A percentile compares a stretch with the other conserved stretches of the same genome.
Evolutionary conservation across 2,113 vertebrate species (phyloP).

Genomic region (Lycaon pictus): DNA sequence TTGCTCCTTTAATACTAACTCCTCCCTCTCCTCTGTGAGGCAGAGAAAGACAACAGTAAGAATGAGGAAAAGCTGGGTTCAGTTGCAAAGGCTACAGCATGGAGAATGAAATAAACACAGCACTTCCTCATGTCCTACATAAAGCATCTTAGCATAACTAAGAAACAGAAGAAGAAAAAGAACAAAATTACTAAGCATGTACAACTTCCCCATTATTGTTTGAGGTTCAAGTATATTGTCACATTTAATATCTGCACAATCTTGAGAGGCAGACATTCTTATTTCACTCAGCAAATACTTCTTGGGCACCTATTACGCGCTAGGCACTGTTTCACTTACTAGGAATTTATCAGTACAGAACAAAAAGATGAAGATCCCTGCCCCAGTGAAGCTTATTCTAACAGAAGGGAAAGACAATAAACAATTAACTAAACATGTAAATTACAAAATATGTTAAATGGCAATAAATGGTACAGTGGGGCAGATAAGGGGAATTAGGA

Average conservation of each 20-base stretch:
- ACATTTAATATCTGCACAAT: background rate
- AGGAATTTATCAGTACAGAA: background rate
- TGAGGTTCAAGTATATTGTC: background rate
- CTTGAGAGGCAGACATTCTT: background rate
- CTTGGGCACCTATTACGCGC: background rate
- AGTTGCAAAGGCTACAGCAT: background rate
- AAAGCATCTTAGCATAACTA: background rate
- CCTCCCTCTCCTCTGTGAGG: background rate
- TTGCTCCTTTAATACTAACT: background rate
- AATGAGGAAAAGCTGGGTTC: background rate
- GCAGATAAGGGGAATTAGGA: background rate
- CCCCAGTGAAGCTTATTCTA: background rate
- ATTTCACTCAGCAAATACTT: background rate
- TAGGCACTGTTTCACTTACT: background rate
- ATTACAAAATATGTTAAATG: slow-evolving; percentile 27
- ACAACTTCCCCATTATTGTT: background rate
- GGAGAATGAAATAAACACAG: background rate
- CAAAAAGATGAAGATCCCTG: background rate
- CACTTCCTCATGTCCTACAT: background rate
- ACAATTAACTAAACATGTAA: background rate
- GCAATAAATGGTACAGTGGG: background rate
- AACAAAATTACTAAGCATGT: background rate
- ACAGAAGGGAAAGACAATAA: background rate
- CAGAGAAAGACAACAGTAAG: background rate
- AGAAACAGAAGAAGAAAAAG: background rate